Evolutionary conservation across 2,113 vertebrate genomes (phyloP).

Genomic region (Pteronura brasiliensis): DNA sequence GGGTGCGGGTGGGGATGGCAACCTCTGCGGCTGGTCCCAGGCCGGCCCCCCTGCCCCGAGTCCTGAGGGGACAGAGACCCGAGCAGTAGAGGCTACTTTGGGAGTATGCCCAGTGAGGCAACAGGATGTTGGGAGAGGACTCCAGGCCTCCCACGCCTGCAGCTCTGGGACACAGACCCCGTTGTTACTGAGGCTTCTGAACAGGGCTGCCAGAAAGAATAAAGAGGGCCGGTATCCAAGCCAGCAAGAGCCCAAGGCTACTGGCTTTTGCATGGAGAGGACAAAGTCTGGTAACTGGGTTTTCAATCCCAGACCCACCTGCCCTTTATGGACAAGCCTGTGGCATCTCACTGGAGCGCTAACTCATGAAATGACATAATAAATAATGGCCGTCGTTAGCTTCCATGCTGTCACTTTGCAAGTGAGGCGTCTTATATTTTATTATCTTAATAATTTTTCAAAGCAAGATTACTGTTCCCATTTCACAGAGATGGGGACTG

Average conservation of each 20-base stretch:
- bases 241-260: constrained; percentile 81
- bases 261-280: constrained; percentile 81
- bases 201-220: constrained; percentile 72
- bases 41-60: background rate
- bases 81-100: background rate
- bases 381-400: background rate
- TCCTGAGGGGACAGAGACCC: background rate
- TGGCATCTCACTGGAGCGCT: background rate
- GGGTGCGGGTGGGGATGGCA: background rate
- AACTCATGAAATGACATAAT: background rate
- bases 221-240: constrained; percentile 74
- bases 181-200: constrained; percentile 83
- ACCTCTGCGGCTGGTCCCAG: background rate
- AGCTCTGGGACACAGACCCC: constrained; percentile 58
- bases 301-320: constrained; percentile 80
- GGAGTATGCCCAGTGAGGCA: constrained; percentile 53
- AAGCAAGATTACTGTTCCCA: background rate
- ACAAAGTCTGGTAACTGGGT: constrained; percentile 80
- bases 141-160: background rate
- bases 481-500: background rate
- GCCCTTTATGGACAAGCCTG: background rate
- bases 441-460: background rate
- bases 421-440: background rate
- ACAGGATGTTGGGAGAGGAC: constrained; percentile 53
- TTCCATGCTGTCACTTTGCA: background rate